A percentile compares a stretch with the other conserved stretches of the same genome.
phyloP scores from a whole-genome alignment of 1,140 invertebrate species.

The Nasonia giraulti region DNA sequence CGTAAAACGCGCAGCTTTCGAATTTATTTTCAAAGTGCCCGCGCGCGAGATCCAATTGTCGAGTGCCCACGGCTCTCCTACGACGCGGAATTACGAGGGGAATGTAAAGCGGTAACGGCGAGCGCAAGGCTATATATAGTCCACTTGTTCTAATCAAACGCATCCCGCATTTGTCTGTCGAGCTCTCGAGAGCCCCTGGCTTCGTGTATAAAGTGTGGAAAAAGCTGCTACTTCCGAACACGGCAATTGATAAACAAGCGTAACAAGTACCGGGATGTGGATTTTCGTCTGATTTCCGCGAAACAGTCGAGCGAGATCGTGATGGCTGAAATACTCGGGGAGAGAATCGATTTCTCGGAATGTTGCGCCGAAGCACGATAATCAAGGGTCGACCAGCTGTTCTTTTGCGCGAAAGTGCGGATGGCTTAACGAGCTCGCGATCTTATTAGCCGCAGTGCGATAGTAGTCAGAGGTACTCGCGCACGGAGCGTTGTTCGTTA shows the following conservation, averaged over 20 bases:
- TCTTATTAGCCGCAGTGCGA: not conserved
- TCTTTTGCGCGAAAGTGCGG: not conserved
- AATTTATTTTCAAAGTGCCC: not conserved
- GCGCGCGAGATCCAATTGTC: not conserved
- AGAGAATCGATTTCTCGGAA: no score
- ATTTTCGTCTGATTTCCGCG: no score
- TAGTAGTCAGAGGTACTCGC: not conserved
- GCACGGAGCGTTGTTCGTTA: no score
- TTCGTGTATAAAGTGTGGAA: not conserved
- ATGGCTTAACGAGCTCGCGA: not conserved
- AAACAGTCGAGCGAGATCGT: no score
- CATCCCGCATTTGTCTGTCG: not conserved
- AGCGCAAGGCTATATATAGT: not conserved
- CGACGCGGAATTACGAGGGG: not conserved
- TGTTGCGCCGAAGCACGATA: not conserved
- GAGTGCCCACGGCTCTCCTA: not conserved
- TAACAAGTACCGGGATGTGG: not conserved
- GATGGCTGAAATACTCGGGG: no score
- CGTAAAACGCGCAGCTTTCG: not conserved
- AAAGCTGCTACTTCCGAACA: not conserved
- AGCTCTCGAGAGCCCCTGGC: not conserved
- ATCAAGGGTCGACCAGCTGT: not conserved
- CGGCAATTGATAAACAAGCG: not conserved
- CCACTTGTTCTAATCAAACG: constrained; percentile 21
- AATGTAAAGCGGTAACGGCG: constrained; percentile 16